These are phyloP conservation scores for Orientallactaga bullata DNA, from an alignment of 2,113 vertebrate species.

Conservation along the genomic window DNA sequence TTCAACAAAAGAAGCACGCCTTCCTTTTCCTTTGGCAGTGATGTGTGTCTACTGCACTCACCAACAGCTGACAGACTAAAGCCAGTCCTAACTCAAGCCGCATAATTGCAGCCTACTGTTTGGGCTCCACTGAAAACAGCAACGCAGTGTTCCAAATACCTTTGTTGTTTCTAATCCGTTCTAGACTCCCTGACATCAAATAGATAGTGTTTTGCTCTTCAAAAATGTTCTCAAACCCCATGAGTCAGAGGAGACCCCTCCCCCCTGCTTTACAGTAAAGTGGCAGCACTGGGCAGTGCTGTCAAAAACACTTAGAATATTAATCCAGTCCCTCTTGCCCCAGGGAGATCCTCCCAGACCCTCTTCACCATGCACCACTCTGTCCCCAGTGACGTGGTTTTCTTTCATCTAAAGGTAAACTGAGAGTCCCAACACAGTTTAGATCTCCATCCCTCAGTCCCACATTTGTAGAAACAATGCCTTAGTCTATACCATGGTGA, in stretches of 20 bases:
- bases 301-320: neutral
- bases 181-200: slow-evolving; percentile 20
- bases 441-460: neutral
- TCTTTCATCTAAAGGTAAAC: neutral
- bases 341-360: too few species aligned
- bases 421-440: neutral
- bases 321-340: neutral
- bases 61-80: neutral
- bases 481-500: neutral
- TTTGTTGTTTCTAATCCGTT: neutral
- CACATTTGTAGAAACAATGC: neutral
- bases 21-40: neutral
- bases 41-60: neutral
- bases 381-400: too few species aligned
- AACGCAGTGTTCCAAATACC: neutral
- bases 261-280: too few species aligned
- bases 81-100: neutral
- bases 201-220: neutral
- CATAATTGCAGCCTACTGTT: neutral
- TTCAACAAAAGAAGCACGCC: neutral
- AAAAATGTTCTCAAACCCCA: neutral
- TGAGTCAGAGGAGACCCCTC: neutral
- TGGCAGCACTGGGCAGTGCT: neutral
- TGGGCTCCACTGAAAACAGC: neutral
- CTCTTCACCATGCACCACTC: neutral